A percentile compares a stretch with the other conserved stretches of the same genome.
Conservation (phyloP, 2,113 vertebrate species). For the Equus przewalskii region DNA sequence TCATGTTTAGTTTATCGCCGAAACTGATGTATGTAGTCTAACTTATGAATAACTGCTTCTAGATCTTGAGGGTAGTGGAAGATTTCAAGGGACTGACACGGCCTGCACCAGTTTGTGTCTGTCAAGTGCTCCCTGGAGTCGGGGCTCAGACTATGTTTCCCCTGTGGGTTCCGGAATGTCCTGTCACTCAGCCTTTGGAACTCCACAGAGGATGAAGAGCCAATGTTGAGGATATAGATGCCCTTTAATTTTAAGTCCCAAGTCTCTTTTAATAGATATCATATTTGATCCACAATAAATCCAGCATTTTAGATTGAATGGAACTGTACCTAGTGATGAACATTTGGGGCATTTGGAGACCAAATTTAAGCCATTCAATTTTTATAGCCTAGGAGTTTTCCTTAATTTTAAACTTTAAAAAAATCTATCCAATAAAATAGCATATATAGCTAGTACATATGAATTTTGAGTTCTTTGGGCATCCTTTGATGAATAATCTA, state of each 20-base stretch:
- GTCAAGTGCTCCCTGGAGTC: background rate
- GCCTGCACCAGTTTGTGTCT: background rate
- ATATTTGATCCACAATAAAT: background rate
- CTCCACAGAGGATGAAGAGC: background rate
- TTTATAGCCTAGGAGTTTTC: background rate
- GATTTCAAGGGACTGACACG: background rate
- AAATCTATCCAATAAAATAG: background rate
- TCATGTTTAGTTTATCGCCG: background rate
- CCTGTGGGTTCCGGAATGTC: no score
- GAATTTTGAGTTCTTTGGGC: background rate
- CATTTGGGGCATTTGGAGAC: background rate
- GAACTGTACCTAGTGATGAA: background rate
- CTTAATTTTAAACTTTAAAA: background rate
- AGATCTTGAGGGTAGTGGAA: background rate
- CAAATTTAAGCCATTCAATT: background rate
- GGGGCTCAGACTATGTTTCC: background rate
- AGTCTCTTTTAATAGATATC: background rate
- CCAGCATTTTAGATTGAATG: background rate
- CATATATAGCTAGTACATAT: background rate
- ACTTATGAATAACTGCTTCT: background rate
- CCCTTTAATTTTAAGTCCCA: background rate
- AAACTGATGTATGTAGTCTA: background rate
- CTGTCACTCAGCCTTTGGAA: background rate
- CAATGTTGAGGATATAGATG: background rate
- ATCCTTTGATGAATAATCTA: background rate